Base-by-base conservation (phyloP, 2,888 invertebrate genomes). In the Zaprionus bogoriensis region DNA sequence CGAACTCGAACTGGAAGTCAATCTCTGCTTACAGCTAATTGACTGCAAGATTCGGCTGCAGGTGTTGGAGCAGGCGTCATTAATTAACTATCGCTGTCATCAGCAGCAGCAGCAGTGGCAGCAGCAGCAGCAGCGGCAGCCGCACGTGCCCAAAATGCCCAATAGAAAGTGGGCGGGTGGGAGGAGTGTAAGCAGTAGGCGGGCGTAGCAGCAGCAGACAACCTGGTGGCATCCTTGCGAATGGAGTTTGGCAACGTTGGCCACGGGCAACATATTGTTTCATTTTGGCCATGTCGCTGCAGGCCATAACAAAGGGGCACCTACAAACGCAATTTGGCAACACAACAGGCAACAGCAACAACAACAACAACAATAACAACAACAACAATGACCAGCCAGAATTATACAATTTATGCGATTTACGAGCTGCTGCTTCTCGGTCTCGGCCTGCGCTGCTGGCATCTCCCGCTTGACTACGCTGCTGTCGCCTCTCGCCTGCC, bases 281-380 rank as follows among this genome's bases (percentile, higher is more conserved):
- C 79, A 61, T 53, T 67, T 57, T 48, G 20, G 64, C 55, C 30
- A 36, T 55, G 32, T 32, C 19, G 42, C 19, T 25, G 32, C 50
- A 20, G 45, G 22, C 39, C 52, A 47, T 48, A 51, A 60, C 72
- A 57, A 50, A 66, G 58, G 59, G 22, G 80, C 82, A 87, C 82
- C 88, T 82, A 82, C 82, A 81, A 87, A 80, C 86, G 86, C 87
- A 87, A 82, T 87, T 87, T 87, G 87, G 87, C 88, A 82, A 81
- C 87, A 81, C 68, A 83, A 68, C 67, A 87, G 65, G 51, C 62
- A 74, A 65, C 61, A 74, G 52, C 52, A 39, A 50, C 57, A 60
- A 10, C 25, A 47, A 17, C 39, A 64, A 54, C 68, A 79, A 42
- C 47, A 67, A 47, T 46, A 59, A 28, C 22, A 51, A 42, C 39